A percentile compares a stretch with the other conserved stretches of the same genome.
Evolutionary conservation across 2,113 vertebrate genomes (phyloP).

Genomic region (Catagonus wagneri): DNA sequence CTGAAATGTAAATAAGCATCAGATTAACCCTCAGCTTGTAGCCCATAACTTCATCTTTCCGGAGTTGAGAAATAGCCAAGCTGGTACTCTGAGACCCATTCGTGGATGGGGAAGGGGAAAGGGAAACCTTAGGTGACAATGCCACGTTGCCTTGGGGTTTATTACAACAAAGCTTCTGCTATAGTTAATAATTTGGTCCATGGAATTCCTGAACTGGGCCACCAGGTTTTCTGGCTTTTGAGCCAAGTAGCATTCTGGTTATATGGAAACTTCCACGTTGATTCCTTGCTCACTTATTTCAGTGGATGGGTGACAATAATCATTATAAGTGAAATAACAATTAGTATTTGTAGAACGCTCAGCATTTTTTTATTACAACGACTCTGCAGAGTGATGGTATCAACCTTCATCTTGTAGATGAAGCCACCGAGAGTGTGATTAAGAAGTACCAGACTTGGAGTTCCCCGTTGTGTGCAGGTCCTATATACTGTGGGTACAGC

Average conservation of each 20-base stretch:
- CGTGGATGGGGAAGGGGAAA: neutral
- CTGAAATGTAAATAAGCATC: neutral
- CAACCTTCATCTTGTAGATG: neutral
- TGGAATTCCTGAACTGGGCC: neutral
- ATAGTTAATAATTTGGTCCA: neutral
- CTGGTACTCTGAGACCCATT: neutral
- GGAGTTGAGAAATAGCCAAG: neutral
- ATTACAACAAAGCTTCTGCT: neutral
- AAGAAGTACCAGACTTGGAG: neutral
- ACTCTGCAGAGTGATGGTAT: neutral
- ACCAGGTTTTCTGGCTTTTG: slow-evolving; percentile 34
- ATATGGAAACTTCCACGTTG: neutral
- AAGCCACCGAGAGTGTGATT: neutral
- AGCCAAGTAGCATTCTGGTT: neutral
- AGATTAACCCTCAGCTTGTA: neutral
- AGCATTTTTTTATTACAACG: neutral
- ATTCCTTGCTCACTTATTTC: slow-evolving; percentile 23
- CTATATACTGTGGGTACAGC: too few relatives aligned
- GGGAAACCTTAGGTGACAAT: neutral
- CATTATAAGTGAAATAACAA: neutral
- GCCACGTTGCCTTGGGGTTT: neutral
- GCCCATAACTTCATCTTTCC: neutral
- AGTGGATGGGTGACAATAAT: neutral
- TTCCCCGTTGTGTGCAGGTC: too few relatives aligned
- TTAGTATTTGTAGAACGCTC: neutral